Conservation (phyloP, 1,140 invertebrate genomes). For the Magallana ariakensis region DNA sequence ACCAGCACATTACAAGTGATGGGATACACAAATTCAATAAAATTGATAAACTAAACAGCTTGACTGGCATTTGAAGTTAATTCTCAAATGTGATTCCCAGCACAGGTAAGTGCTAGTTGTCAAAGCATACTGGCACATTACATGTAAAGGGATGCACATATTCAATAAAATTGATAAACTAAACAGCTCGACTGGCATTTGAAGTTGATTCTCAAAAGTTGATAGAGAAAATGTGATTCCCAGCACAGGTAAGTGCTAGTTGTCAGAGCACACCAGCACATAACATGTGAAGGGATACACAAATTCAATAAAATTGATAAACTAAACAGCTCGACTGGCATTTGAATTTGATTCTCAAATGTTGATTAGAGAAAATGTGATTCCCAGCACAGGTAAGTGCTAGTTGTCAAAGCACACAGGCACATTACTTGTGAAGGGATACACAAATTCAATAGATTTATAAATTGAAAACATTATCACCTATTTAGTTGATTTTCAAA, state of each 20-base stretch:
- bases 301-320: too few species aligned
- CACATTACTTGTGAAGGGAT: neutral
- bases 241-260: slow-evolving; percentile 57
- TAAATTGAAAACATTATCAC: too few species aligned
- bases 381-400: slow-evolving; percentile 53
- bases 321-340: too few species aligned
- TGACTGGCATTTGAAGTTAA: too few species aligned
- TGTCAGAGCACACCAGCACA: neutral
- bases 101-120: slow-evolving; percentile 59
- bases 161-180: neutral
- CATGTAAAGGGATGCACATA: neutral
- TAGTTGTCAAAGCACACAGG: slow-evolving; percentile 19
- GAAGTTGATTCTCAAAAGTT: too few species aligned
- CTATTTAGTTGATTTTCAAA: too few species aligned
- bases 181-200: too few species aligned
- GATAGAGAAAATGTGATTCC: neutral
- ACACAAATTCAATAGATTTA: neutral
- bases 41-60: too few species aligned
- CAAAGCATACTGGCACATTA: slow-evolving; percentile 44
- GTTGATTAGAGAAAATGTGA: neutral
- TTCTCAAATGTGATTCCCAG: slow-evolving; percentile 45
- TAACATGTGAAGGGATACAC: neutral
- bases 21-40: too few species aligned
- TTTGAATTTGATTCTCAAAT: neutral
- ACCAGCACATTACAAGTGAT: slow-evolving; percentile 24